Evolutionary conservation across 2,888 invertebrate species (phyloP).

Genomic region (Dynastes maya): DNA sequence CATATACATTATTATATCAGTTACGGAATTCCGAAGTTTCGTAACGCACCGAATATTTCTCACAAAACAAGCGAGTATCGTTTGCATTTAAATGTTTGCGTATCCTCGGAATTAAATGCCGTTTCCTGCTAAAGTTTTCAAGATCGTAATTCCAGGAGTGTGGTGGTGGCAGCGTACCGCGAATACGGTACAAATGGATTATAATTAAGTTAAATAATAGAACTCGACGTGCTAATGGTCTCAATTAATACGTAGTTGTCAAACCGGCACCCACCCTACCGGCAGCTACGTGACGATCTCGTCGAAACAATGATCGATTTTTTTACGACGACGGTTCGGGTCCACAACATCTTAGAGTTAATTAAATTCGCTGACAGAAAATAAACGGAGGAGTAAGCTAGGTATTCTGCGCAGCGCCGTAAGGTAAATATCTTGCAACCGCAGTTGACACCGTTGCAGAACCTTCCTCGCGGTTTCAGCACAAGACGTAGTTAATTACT

Average conservation of each 20-base stretch:
- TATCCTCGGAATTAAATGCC: background rate
- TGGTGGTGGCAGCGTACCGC: too few relatives aligned
- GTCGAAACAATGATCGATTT: conserved; percentile 9
- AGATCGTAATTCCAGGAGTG: conserved; percentile 8
- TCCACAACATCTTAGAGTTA: conserved; percentile 2
- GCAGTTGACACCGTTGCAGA: background rate
- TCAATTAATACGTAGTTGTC: conserved; percentile 17
- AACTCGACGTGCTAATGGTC: conserved; percentile 8
- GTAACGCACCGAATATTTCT: too few relatives aligned
- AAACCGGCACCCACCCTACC: background rate
- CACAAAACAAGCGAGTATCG: too few relatives aligned
- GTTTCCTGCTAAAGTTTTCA: conserved; percentile 2
- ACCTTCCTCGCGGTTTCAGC: conserved; percentile 2
- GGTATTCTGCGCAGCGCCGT: background rate
- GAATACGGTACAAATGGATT: background rate
- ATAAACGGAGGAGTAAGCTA: background rate
- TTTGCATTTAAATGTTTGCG: too few relatives aligned
- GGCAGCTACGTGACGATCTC: background rate
- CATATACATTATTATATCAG: too few relatives aligned
- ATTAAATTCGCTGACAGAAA: conserved; percentile 14
- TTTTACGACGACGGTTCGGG: background rate
- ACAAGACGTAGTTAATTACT: conserved; percentile 20
- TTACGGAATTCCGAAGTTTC: too few relatives aligned
- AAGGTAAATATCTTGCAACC: background rate
- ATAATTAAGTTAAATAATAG: conserved; percentile 5